Evolutionary conservation across 2,113 vertebrate species (phyloP), one percentile per base, ranked within the genome.

Genomic region (Balaeniceps rex): DNA sequence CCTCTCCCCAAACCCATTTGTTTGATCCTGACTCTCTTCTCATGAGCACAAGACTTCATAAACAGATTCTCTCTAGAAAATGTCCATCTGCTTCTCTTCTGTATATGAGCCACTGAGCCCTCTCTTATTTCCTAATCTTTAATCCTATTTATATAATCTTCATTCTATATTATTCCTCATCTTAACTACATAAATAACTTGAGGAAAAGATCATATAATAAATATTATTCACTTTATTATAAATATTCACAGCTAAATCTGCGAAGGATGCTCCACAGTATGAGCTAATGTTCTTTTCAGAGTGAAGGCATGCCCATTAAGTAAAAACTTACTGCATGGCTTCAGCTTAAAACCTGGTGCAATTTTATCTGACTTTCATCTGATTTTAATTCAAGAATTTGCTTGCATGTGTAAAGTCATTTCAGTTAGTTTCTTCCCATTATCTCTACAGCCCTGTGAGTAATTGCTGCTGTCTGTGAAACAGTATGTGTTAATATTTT

Each of bases 311-410:
- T 61, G 21, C 12, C 26, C 55, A 19, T 89, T 90, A 91, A 44
- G 46, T 65, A 55, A 85, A 70, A 47, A 0, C 2, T 42, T 66
- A 25, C 3, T 71, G 44, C 33, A n/a, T 71, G 19, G 44, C 57
- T 93, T 87, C 68, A 60, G 19, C 54, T 87, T 89, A 79, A 96
- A 95, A 91, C 46, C n/a, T 69, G 31, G 8, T 84, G 44, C 63
- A 31, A 33, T 93, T 93, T 92, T 88, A 49, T 83, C 57, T 93
- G 78, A 61, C 69, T 90, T 84, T 49, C 68, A 61, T 93, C 78
- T 94, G 70, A 83, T 95, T 97, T 97, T 83, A 93, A 89, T 91
- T 90, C 80, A 90, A 87, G 83, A 81, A 84, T 94, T 86, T 88
- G 57, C 65, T 78, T 92, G 71, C 33, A 34, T 40, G 26, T 86